Evolutionary conservation across 2,888 invertebrate species (phyloP).

Genomic region (Pachliopta kotzebuea): DNA sequence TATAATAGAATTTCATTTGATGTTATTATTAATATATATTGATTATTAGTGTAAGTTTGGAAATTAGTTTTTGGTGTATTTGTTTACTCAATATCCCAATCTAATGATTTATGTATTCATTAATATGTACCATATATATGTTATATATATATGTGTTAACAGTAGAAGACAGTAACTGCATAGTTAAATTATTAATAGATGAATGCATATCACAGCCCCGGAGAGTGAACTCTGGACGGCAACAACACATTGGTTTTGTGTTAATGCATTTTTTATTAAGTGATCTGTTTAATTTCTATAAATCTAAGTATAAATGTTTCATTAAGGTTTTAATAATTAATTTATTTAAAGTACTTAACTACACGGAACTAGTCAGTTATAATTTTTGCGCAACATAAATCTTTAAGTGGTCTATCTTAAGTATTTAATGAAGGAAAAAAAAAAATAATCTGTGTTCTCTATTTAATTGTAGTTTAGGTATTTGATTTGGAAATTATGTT

Average conservation of each 20-base stretch:
- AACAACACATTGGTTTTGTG: slow-evolving; percentile 44
- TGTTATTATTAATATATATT: slow-evolving; percentile 75
- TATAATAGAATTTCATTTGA: slow-evolving; percentile 74
- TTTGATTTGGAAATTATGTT: slow-evolving; percentile 75
- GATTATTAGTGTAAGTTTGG: slow-evolving; percentile 71
- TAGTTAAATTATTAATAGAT: slow-evolving; percentile 74
- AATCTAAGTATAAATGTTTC: slow-evolving; percentile 74
- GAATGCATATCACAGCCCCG: slow-evolving; percentile 64
- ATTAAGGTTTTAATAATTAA: slow-evolving; percentile 71
- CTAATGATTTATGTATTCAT: slow-evolving; percentile 62
- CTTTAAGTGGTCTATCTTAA: slow-evolving; percentile 66
- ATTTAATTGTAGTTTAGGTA: slow-evolving; percentile 74
- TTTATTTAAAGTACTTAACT: slow-evolving; percentile 81
- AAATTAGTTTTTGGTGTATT: slow-evolving; percentile 65
- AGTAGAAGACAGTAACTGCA: slow-evolving; percentile 42
- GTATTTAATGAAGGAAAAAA: slow-evolving; percentile 54
- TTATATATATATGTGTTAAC: no score
- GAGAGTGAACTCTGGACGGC: slow-evolving; percentile 11
- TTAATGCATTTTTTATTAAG: slow-evolving; percentile 68
- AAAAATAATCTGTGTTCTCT: slow-evolving; percentile 71
- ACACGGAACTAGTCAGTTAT: slow-evolving; percentile 81
- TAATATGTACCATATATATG: slow-evolving; percentile 26
- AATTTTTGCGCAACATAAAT: slow-evolving; percentile 79
- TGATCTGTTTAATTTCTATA: no score
- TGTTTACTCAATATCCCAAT: slow-evolving; percentile 59